A percentile compares a stretch with the other conserved stretches of the same genome.
Conservation (phyloP, 2,888 invertebrate genomes). For the Drosophila testacea region DNA sequence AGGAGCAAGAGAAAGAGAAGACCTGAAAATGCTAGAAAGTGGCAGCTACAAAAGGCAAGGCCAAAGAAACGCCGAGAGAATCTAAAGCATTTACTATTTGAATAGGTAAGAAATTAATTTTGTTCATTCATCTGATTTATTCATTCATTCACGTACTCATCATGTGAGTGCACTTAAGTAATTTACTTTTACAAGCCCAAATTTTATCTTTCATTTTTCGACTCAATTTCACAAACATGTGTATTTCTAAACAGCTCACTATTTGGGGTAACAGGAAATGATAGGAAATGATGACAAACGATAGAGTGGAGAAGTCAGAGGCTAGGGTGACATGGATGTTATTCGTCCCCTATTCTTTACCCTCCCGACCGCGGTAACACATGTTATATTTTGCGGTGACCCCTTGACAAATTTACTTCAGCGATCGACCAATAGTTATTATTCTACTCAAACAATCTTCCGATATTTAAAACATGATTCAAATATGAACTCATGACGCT, state of each 20-base stretch:
- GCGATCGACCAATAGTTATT: no score
- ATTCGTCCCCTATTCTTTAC: no score
- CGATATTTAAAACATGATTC: no score
- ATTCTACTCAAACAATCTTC: no score
- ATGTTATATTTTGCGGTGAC: no score
- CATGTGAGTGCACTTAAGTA: conserved; percentile 2
- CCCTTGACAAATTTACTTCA: no score
- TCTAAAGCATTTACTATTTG: conserved; percentile 21
- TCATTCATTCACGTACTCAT: not conserved
- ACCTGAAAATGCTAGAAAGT: conserved; percentile 15
- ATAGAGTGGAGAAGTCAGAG: no score
- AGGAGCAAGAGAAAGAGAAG: not conserved
- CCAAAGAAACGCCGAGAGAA: conserved; percentile 8
- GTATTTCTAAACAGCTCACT: not conserved
- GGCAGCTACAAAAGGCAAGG: conserved; percentile 17
- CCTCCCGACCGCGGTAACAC: no score
- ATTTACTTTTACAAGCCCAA: not conserved
- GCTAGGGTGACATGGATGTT: no score
- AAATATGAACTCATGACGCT: no score
- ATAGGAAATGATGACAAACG: no score
- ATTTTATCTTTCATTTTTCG: not conserved
- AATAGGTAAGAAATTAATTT: conserved; percentile 19
- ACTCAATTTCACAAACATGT: not conserved
- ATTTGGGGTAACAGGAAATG: not conserved
- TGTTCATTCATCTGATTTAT: conserved; percentile 3